Percentiles rank a stretch among this genome's conserved stretches.
Conservation (phyloP, 2,113 vertebrate genomes). For the Asarcornis scutulata region DNA sequence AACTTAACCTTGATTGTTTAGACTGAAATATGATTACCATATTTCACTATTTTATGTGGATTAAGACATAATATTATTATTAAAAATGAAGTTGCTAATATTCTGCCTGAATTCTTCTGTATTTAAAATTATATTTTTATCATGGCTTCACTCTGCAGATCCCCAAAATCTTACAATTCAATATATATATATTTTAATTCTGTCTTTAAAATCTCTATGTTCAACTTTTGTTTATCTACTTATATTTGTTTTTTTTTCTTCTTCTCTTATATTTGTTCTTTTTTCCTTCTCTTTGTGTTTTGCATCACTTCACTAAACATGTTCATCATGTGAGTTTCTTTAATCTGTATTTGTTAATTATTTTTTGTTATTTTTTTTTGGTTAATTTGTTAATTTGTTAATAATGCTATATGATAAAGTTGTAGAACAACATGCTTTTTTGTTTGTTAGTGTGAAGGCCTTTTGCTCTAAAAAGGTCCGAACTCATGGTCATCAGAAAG, state of each 20-base stretch:
- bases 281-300: neutral
- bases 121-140: neutral
- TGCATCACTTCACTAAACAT: neutral
- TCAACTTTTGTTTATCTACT: neutral
- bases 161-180: neutral
- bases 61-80: neutral
- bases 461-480: neutral
- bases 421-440: neutral
- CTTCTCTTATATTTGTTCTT: neutral
- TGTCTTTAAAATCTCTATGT: neutral
- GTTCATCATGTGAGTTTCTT: neutral
- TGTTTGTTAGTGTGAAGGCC: neutral
- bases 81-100: neutral
- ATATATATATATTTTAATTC: neutral
- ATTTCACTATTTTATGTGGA: neutral
- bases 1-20: neutral
- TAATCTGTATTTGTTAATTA: neutral
- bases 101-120: neutral
- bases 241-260: neutral
- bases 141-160: neutral
- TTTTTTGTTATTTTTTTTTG: too few species aligned
- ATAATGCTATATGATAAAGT: neutral
- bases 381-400: neutral
- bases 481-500: neutral
- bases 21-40: neutral